A percentile compares a stretch with the other conserved stretches of the same genome.
Conservation (phyloP, 1,140 invertebrate species). For the Dolichoris vasculosae region DNA sequence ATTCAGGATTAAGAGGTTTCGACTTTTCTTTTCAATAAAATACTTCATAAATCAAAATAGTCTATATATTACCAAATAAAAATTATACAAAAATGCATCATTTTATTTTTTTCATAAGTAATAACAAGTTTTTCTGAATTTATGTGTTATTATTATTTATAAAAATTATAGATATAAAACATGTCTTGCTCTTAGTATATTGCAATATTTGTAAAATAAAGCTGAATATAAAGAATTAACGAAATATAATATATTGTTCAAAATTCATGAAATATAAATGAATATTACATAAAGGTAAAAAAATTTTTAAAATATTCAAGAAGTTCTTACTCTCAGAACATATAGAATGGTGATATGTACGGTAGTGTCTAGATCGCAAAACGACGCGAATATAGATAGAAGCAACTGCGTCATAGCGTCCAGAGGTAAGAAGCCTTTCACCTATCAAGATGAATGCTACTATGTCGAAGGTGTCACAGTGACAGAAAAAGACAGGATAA, state of each 20-base stretch:
- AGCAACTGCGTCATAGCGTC: neutral
- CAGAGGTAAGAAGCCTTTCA: slow-evolving; percentile 3
- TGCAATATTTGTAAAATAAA: neutral
- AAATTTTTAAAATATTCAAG: neutral
- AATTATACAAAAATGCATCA: no score
- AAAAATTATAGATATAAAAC: no score
- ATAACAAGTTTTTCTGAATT: no score
- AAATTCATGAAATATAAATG: neutral
- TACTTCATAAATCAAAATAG: no score
- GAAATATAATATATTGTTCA: neutral
- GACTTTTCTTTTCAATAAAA: no score
- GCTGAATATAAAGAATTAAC: neutral
- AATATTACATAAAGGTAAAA: neutral
- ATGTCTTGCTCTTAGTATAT: no score
- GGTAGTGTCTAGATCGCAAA: slow-evolving; percentile 2
- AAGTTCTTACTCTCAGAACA: neutral
- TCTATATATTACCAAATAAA: no score
- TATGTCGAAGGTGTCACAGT: slow-evolving; percentile 45
- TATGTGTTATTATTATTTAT: no score
- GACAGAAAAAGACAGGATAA: slow-evolving; percentile 24
- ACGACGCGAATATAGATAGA: neutral
- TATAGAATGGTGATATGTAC: neutral
- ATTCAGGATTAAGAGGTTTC: no score
- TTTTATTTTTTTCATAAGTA: no score
- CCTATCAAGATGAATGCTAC: slow-evolving; percentile 2